Evolutionary conservation across 2,797 vertebrate genomes (phyloP).

Genomic region (Oreochromis mossambicus): DNA sequence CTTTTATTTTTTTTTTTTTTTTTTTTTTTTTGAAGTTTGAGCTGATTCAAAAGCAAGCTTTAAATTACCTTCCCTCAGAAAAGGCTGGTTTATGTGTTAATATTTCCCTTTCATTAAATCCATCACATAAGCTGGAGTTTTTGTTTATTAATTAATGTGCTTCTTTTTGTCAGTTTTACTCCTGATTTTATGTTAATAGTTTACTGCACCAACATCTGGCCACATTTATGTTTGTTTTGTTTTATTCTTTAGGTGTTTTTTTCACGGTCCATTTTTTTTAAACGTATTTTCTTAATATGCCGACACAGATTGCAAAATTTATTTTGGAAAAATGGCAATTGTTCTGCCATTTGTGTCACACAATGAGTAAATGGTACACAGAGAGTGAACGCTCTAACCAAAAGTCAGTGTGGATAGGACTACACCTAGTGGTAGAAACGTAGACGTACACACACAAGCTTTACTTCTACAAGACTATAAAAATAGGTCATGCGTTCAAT

Average conservation of each 20-base stretch:
- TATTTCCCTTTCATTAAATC: neutral
- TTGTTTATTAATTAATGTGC: neutral
- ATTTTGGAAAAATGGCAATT: neutral
- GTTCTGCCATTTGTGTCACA: neutral
- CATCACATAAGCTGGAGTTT: neutral
- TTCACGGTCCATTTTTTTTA: neutral
- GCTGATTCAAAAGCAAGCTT: neutral
- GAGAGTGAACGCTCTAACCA: fast-evolving
- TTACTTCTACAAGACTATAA: neutral
- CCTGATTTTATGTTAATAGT: neutral
- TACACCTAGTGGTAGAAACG: constrained; percentile 53
- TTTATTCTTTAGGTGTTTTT: neutral
- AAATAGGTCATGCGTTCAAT: neutral
- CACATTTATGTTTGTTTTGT: neutral
- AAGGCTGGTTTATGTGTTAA: neutral
- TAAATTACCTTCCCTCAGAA: neutral
- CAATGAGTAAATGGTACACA: neutral
- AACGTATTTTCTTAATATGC: neutral
- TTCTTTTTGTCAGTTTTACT: neutral
- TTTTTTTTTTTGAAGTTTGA: neutral
- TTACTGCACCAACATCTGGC: neutral
- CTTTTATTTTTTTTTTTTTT: neutral
- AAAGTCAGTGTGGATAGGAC: neutral
- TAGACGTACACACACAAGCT: neutral
- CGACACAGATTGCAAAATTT: fast-evolving